Conservation (phyloP, 2,888 invertebrate genomes). For the Cephus sareptanus region DNA sequence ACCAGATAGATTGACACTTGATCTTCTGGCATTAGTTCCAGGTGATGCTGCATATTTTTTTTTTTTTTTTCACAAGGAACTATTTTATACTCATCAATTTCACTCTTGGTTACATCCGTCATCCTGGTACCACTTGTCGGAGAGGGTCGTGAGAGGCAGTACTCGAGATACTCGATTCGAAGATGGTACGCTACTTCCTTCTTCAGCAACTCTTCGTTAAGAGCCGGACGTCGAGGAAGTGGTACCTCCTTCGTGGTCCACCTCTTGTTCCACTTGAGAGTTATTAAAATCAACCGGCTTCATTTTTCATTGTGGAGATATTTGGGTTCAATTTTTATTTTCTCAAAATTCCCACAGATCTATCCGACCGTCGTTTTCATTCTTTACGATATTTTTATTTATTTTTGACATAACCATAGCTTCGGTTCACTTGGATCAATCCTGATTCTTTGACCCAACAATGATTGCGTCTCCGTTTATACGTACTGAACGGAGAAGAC, state of each 20-base stretch:
- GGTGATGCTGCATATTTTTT: neutral
- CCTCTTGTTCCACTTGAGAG: slow-evolving; percentile 9
- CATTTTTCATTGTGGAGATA: neutral
- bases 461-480: neutral
- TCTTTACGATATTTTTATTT: neutral
- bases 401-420: neutral
- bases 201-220: slow-evolving; percentile 13
- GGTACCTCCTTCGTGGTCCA: neutral
- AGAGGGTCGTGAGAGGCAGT: neutral
- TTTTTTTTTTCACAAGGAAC: neutral
- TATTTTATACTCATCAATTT: neutral
- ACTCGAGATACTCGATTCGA: slow-evolving; percentile 12
- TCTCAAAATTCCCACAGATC: neutral
- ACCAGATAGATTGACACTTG: neutral
- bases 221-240: slow-evolving; percentile 12
- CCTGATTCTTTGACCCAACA: neutral
- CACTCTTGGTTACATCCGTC: neutral
- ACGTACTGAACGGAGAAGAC: neutral
- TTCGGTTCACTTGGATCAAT: neutral
- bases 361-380: neutral
- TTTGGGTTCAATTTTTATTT: neutral
- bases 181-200: slow-evolving; percentile 10
- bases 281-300: slow-evolving; percentile 10
- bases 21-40: neutral
- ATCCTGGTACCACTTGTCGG: neutral